Evolutionary conservation across 1,140 invertebrate species (phyloP).

Genomic region (Bathynomus jamesi): DNA sequence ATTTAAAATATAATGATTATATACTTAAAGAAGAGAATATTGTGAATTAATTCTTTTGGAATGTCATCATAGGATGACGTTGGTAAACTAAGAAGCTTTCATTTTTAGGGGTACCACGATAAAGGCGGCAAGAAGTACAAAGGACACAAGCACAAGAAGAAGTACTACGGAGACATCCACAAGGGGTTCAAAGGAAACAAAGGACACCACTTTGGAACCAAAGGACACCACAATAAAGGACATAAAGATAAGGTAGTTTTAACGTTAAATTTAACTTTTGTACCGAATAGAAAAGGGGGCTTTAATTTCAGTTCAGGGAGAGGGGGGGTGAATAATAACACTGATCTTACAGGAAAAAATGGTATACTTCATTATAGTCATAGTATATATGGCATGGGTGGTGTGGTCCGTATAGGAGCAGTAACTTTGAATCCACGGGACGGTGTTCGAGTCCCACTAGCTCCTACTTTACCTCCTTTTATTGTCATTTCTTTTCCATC

Average conservation of each 20-base stretch:
- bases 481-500: too few species aligned
- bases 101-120: conserved; percentile 17
- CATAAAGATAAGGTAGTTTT: conserved; percentile 30
- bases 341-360: too few species aligned
- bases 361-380: too few species aligned
- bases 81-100: too few species aligned
- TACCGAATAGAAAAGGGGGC: too few species aligned
- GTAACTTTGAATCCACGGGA: too few species aligned
- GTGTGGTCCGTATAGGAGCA: too few species aligned
- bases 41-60: not conserved
- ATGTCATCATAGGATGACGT: not conserved
- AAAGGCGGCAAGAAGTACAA: conserved; percentile 27
- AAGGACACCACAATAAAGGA: conserved; percentile 33
- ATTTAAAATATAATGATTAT: not conserved
- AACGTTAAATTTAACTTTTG: not conserved
- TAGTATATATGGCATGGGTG: too few species aligned
- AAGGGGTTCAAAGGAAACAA: conserved; percentile 31
- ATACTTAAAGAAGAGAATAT: not conserved
- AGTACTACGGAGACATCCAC: conserved; percentile 28
- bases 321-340: too few species aligned
- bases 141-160: conserved; percentile 29
- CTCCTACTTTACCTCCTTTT: too few species aligned
- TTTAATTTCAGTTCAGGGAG: too few species aligned
- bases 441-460: too few species aligned
- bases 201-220: conserved; percentile 30